Conservation (phyloP, 2,113 vertebrate genomes). For the Nycticorax nycticorax region DNA sequence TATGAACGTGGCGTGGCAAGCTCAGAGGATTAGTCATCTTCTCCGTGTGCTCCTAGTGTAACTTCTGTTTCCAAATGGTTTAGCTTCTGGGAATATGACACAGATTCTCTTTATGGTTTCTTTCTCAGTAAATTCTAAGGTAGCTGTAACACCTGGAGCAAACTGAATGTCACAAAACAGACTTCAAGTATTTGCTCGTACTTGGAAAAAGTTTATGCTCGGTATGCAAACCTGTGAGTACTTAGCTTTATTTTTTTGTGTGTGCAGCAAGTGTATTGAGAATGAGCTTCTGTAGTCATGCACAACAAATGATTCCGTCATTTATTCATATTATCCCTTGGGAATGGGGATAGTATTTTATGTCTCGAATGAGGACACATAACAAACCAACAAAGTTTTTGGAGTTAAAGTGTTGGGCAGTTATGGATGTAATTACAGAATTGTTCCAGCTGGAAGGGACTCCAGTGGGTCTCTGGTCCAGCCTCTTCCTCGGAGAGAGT, state of each 20-base stretch:
- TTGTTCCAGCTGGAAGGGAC: neutral
- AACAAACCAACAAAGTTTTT: neutral
- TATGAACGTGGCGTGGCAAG: neutral
- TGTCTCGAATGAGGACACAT: neutral
- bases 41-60: neutral
- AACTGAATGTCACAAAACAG: neutral
- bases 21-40: neutral
- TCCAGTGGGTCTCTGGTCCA: neutral
- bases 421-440: neutral
- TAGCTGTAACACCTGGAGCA: neutral
- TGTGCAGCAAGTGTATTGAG: neutral
- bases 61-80: neutral
- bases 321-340: neutral
- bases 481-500: neutral
- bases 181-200: neutral
- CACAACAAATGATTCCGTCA: neutral
- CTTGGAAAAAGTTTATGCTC: neutral
- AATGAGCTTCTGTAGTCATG: neutral
- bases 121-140: neutral
- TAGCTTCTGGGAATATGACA: neutral
- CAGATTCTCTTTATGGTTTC: neutral
- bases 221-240: neutral
- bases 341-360: neutral
- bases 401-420: neutral
- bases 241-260: neutral